Evolutionary conservation across 2,888 invertebrate species (phyloP).

Genomic region (Capitulum mitella): DNA sequence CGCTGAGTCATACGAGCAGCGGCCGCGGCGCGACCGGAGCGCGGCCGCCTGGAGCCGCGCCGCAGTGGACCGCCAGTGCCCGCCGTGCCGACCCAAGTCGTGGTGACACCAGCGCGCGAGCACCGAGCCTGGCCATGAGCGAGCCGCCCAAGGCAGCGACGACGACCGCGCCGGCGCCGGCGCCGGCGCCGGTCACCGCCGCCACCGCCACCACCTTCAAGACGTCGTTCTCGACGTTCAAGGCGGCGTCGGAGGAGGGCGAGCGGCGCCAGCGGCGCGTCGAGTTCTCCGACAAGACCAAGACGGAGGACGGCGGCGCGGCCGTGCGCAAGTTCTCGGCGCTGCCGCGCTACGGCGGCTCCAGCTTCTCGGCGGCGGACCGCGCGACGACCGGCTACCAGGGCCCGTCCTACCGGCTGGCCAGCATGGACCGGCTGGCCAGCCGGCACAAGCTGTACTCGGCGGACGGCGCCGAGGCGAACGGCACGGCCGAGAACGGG

Average conservation of each 20-base stretch:
- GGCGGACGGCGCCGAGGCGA: constrained; percentile 25
- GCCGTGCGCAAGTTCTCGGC: neutral
- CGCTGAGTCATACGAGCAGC: too few species aligned
- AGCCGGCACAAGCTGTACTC: constrained; percentile 64
- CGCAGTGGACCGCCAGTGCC: too few species aligned
- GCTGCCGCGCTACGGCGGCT: neutral
- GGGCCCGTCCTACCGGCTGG: constrained; percentile 58
- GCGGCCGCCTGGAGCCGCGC: too few species aligned
- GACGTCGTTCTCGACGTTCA: neutral
- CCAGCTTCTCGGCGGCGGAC: neutral
- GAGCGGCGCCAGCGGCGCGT: neutral
- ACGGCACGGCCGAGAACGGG: constrained; percentile 26
- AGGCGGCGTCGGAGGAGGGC: neutral
- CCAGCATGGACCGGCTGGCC: constrained; percentile 73
- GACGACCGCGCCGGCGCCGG: neutral
- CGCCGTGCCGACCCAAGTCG: too few species aligned
- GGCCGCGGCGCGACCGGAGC: too few species aligned
- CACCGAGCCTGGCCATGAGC: neutral
- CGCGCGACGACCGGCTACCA: neutral
- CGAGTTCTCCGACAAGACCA: neutral
- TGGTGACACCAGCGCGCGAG: too few species aligned
- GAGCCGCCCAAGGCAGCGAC: neutral
- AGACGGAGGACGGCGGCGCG: neutral
- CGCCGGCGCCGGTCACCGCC: too few species aligned
- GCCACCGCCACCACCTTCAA: neutral